These are phyloP conservation scores for Gymnosoma rotundatum DNA, from an alignment of 2,888 invertebrate genomes.

Conservation along the genomic window DNA sequence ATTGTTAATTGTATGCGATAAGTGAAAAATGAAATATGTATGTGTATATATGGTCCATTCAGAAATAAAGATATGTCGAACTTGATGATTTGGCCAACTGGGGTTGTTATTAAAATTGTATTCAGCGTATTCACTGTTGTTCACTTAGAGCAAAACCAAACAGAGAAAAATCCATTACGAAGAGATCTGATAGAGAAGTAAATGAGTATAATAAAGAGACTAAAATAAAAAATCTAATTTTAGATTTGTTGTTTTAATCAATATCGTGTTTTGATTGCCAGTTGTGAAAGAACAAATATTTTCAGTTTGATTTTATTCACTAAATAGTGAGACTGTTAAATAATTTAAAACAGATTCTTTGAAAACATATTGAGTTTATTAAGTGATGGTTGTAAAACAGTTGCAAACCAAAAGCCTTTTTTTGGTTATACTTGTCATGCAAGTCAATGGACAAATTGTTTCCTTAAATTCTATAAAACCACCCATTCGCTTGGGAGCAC, in stretches of 20 bases:
- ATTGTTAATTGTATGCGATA: too few relatives aligned
- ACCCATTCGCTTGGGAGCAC: slow-evolving; percentile 52
- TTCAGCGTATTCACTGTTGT: too few relatives aligned
- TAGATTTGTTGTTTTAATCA: not conserved
- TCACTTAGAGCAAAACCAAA: too few relatives aligned
- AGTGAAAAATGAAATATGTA: too few relatives aligned
- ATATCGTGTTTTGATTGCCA: not conserved
- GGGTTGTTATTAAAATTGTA: too few relatives aligned
- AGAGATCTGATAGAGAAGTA: too few relatives aligned
- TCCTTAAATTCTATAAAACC: slow-evolving; percentile 35
- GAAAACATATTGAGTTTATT: not conserved
- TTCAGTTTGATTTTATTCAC: slow-evolving; percentile 37
- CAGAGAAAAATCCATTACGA: too few relatives aligned
- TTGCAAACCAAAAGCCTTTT: not conserved
- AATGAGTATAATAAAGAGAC: too few relatives aligned
- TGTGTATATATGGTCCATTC: too few relatives aligned
- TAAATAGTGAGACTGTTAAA: slow-evolving; percentile 12
- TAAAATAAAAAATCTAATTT: slow-evolving; percentile 46
- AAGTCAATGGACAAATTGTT: not conserved
- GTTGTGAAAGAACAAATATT: not conserved
- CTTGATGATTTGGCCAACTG: too few relatives aligned
- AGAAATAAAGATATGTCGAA: too few relatives aligned
- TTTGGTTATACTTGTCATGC: not conserved
- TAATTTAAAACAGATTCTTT: not conserved
- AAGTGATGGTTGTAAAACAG: not conserved